Conservation (phyloP, 1,140 invertebrate species). For the Centruroides sculpturatus region DNA sequence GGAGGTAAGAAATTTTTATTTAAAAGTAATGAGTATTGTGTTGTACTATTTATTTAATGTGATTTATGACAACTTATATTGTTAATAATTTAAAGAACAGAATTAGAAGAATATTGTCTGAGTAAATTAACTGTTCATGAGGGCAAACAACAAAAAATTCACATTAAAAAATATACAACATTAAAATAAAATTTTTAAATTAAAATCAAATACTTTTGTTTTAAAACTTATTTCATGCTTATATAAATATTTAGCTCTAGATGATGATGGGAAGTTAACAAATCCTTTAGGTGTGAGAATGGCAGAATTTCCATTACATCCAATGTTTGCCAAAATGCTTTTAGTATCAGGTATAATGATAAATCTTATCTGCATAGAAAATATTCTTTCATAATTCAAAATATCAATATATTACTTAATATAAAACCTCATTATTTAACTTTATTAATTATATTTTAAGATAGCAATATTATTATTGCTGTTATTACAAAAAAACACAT, state of each 20-base stretch:
- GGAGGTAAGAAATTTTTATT: conserved; percentile 26
- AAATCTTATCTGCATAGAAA: too few relatives aligned
- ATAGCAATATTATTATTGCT: too few relatives aligned
- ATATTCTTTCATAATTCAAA: too few relatives aligned
- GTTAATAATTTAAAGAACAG: too few relatives aligned
- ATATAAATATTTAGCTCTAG: conserved; percentile 44
- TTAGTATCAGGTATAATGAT: conserved; percentile 48
- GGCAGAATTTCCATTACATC: conserved; percentile 82
- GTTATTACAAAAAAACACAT: too few relatives aligned
- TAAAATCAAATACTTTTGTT: background rate
- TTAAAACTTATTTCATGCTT: background rate
- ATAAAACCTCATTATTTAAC: too few relatives aligned
- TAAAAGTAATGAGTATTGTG: too few relatives aligned
- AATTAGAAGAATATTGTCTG: too few relatives aligned
- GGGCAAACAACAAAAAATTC: too few relatives aligned
- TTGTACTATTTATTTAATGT: conserved; percentile 16
- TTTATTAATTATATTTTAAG: too few relatives aligned
- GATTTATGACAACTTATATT: background rate
- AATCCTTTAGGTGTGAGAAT: conserved; percentile 64
- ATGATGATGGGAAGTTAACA: conserved; percentile 64
- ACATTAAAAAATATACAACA: background rate
- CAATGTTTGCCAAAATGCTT: conserved; percentile 76
- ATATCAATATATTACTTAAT: too few relatives aligned
- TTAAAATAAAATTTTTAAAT: background rate
- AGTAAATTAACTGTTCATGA: too few relatives aligned